phyloP scores from a whole-genome alignment of 2,888 invertebrate species.

The Leuctra nigra region DNA sequence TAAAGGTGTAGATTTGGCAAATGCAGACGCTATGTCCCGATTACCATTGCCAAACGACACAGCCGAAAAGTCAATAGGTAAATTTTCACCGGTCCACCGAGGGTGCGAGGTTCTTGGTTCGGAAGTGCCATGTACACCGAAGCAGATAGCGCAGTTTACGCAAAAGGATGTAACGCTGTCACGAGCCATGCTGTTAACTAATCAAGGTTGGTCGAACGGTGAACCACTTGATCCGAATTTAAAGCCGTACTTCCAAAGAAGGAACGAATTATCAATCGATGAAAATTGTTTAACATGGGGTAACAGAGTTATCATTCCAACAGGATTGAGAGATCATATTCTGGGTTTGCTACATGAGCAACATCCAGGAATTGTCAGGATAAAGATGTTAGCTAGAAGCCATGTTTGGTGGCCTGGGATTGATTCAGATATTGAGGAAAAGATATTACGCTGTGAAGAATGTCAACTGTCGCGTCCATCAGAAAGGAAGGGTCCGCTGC shows the following conservation, averaged over 20 bases:
- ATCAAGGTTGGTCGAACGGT: constrained; percentile 6
- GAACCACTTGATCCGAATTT: background rate
- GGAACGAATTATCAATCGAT: constrained; percentile 7
- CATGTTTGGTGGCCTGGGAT: constrained; percentile 27
- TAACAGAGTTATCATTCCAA: constrained; percentile 28
- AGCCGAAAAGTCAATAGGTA: too few relatives aligned
- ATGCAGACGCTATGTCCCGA: constrained; percentile 15
- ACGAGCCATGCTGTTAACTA: background rate
- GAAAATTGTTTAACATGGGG: constrained; percentile 29
- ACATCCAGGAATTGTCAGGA: constrained; percentile 9
- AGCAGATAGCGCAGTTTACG: background rate
- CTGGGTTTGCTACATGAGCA: constrained; percentile 7
- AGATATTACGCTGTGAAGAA: constrained; percentile 14
- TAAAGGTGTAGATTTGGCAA: background rate
- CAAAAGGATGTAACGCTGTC: background rate
- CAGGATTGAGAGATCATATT: constrained; percentile 1
- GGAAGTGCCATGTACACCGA: background rate
- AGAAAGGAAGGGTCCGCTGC: constrained; percentile 22
- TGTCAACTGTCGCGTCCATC: constrained; percentile 26
- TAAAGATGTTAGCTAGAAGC: constrained; percentile 22
- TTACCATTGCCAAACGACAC: background rate
- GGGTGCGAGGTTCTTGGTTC: too few relatives aligned
- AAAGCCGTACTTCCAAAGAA: constrained; percentile 9
- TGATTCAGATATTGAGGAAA: constrained; percentile 25
- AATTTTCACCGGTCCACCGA: too few relatives aligned